Percentiles rank a stretch among this genome's conserved stretches.
Conservation (phyloP, 2,113 vertebrate genomes). For the Pleuronectes platessa region DNA sequence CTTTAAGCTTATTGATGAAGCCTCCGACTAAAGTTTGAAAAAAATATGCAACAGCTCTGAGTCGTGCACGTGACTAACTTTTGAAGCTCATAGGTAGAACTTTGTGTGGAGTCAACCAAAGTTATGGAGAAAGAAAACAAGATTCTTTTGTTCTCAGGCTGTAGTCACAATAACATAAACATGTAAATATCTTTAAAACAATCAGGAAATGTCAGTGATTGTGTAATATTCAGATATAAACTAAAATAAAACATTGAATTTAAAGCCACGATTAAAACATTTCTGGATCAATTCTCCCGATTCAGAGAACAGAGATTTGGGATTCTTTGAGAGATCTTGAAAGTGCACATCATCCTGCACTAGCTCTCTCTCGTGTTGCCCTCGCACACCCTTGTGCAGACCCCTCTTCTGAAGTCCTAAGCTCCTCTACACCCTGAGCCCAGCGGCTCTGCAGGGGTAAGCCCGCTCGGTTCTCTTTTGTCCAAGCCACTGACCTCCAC, state of each 20-base stretch:
- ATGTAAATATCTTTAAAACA: too few species aligned
- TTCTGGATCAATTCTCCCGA: background rate
- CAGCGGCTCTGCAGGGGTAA: constrained; percentile 71
- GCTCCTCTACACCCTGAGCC: constrained; percentile 46
- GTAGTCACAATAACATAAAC: too few species aligned
- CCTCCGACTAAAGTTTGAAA: too few species aligned
- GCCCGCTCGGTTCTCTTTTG: constrained; percentile 67
- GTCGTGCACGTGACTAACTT: background rate
- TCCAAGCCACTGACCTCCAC: constrained; percentile 67
- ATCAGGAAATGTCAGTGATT: background rate
- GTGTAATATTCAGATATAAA: background rate
- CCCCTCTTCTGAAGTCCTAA: constrained; percentile 28
- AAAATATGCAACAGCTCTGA: background rate
- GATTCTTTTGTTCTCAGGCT: too few species aligned
- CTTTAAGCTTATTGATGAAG: background rate
- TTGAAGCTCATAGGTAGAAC: background rate
- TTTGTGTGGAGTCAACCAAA: background rate
- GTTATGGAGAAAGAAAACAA: too few species aligned
- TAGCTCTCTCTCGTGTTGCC: constrained; percentile 11
- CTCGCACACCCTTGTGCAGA: background rate
- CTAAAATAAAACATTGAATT: background rate
- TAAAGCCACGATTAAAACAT: background rate
- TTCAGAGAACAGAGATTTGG: too few species aligned
- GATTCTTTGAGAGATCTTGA: background rate
- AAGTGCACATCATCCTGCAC: constrained; percentile 3